phyloP scores from a whole-genome alignment of 2,113 vertebrate species.

The Calyptomena viridis region DNA sequence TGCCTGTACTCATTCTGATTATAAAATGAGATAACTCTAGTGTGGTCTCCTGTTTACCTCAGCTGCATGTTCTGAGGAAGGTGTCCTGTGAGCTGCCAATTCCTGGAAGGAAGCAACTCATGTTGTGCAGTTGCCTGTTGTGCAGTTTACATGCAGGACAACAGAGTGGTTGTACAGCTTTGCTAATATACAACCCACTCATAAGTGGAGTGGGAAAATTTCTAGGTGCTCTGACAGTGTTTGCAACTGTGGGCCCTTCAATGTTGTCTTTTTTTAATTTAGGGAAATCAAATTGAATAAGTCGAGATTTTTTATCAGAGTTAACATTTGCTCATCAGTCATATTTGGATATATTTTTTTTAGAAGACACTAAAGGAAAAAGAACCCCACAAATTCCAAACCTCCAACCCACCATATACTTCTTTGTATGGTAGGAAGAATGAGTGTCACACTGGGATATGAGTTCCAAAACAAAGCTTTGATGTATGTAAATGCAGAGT shows the following conservation, averaged over 20 bases:
- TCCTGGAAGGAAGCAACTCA: neutral
- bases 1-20: neutral
- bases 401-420: neutral
- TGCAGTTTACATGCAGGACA: neutral
- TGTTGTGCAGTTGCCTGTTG: neutral
- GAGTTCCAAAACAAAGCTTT: neutral
- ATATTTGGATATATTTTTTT: neutral
- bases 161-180: neutral
- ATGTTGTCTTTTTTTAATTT: neutral
- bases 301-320: neutral
- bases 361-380: neutral
- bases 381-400: neutral
- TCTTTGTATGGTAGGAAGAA: neutral
- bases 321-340: neutral
- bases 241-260: neutral
- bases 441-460: neutral
- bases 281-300: neutral
- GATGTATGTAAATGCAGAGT: neutral
- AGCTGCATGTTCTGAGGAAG: neutral
- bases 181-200: rapidly evolving
- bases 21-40: neutral
- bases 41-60: neutral
- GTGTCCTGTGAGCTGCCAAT: neutral
- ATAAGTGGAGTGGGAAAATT: neutral
- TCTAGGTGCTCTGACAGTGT: neutral